A percentile compares a stretch with the other conserved stretches of the same genome.
Conservation (phyloP, 2,888 invertebrate genomes). For the Pammene fasciana region DNA sequence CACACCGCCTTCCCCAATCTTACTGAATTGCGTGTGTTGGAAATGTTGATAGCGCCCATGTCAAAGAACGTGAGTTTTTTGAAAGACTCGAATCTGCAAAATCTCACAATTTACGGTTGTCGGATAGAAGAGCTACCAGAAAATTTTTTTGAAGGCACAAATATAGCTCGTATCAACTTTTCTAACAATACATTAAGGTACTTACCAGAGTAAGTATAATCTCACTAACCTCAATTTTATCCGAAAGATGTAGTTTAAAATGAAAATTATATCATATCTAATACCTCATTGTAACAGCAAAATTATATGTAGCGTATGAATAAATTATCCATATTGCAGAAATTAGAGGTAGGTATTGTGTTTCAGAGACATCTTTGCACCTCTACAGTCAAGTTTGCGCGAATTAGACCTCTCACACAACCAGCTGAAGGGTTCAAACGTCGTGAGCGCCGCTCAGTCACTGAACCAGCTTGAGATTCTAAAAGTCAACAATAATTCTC, state of each 20-base stretch:
- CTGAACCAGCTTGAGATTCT: not conserved
- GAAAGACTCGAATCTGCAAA: not conserved
- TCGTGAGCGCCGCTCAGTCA: not conserved
- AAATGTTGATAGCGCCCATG: not conserved
- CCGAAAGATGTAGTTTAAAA: too few species aligned
- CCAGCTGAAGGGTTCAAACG: not conserved
- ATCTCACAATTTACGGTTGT: not conserved
- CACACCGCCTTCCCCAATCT: conserved; percentile 1
- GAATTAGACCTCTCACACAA: conserved; percentile 17
- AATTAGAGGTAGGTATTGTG: not conserved
- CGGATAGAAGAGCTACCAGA: not conserved
- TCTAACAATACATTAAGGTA: not conserved
- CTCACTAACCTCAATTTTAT: not conserved
- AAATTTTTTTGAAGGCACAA: not conserved
- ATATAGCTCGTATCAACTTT: not conserved
- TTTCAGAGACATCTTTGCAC: conserved; percentile 19
- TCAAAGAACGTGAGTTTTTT: not conserved
- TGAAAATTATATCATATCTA: too few species aligned
- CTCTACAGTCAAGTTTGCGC: not conserved
- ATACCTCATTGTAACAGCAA: too few species aligned
- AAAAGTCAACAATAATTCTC: conserved; percentile 14
- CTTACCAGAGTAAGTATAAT: conserved; percentile 19
- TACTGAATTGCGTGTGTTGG: not conserved
- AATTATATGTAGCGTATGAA: too few species aligned
- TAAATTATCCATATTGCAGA: too few species aligned